Evolutionary conservation across 2,888 invertebrate genomes (phyloP).

Genomic region (Onthophagus sagittarius): DNA sequence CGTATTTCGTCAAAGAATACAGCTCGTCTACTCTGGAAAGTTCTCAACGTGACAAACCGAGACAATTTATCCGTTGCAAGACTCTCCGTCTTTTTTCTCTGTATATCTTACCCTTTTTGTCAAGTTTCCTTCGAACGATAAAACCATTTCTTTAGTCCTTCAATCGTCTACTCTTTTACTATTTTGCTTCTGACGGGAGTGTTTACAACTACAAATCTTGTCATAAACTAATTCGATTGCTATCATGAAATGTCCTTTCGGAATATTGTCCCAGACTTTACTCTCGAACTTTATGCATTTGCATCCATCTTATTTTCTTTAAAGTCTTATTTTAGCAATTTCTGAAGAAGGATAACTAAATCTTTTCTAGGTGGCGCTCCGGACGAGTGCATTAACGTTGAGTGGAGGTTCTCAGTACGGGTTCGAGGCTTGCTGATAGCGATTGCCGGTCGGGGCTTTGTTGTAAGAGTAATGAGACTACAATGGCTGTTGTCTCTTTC

Average conservation of each 20-base stretch:
- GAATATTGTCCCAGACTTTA: too few species aligned
- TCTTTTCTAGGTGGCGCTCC: not conserved
- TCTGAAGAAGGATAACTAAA: not conserved
- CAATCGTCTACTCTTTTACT: too few species aligned
- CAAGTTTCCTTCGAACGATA: not conserved
- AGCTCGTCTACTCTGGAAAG: not conserved
- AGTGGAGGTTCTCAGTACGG: not conserved
- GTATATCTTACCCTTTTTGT: too few species aligned
- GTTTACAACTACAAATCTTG: not conserved
- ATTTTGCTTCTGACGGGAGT: not conserved
- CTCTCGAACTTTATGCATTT: not conserved
- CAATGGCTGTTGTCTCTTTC: not conserved
- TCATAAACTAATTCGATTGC: not conserved
- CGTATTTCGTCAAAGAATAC: not conserved
- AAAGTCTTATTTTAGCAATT: not conserved
- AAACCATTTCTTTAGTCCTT: not conserved
- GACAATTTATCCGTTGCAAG: not conserved
- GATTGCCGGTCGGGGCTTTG: not conserved
- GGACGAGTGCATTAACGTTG: not conserved
- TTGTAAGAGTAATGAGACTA: not conserved
- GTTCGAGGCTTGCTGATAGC: not conserved
- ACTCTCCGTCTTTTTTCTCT: not conserved
- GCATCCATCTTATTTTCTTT: not conserved
- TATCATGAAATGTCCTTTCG: not conserved
- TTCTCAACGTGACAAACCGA: not conserved